Evolutionary conservation across 2,888 invertebrate genomes (phyloP), one percentile per base, ranked within the genome.

Genomic region (Esperia sulphurella): DNA sequence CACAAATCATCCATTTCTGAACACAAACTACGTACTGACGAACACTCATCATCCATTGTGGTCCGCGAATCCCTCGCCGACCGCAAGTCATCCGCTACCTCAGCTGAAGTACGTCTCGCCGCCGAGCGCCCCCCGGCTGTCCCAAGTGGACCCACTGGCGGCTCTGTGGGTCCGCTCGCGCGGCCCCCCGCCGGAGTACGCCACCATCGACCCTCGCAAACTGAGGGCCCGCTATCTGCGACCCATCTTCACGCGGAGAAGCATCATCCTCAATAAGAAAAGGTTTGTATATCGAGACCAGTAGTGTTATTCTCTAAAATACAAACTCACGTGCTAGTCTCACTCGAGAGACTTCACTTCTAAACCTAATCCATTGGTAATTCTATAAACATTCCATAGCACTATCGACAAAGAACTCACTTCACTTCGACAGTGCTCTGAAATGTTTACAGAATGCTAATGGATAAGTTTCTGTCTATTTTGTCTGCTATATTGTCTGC

Each of bases 201-300:
- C 78, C 0, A 77, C 75, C 3, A 69, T 79, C 31, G 65, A 74
- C 51, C 78, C 78, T 0, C 59, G 68, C 35, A 73, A 76, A 31
- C 57, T 78, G 13, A 57, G 69, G 10, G 59, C 65, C 0, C 53
- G 61, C 21, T 65, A 71, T 39, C 61, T 73, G 12, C 55, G 68
- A 40, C 75, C 78, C 0, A 56, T 73, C 13, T 73, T 71, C 45
- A 58, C 59, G 14, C 52, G 61, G 39, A 44, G 13, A 31, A 44
- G 40, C 4, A 1, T 13, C n/a, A 35, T 3, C 35, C 6, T 35
- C 10, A 31, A 31, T 14, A 39, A 39, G n/a, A 13, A 13, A 8
- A 39, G 39, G 39, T 39, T 14, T 7, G 31, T 21, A 5, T 21
- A 2, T 21, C 21, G n/a, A n/a, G n/a, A n/a, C n/a, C n/a, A n/a